phyloP scores from a whole-genome alignment of 2,113 vertebrate genomes.

The Anarhynchus alexandrinus region DNA sequence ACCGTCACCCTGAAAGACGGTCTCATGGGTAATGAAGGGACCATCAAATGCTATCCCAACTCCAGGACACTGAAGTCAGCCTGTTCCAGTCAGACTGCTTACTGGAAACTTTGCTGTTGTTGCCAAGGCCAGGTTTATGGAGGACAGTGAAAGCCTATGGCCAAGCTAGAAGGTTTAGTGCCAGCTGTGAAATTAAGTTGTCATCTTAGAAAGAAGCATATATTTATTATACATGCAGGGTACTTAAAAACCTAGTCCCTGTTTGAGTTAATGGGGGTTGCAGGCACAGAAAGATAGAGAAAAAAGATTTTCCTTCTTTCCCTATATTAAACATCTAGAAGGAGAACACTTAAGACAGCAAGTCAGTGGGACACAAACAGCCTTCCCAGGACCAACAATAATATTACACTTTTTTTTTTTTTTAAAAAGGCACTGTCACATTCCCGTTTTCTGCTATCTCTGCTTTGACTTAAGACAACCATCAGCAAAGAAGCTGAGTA shows the following conservation, averaged over 20 bases:
- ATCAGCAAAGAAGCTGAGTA: not conserved
- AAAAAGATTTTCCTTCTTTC: not conserved
- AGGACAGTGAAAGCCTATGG: not conserved
- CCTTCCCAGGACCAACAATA: not conserved
- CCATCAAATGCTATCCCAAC: not conserved
- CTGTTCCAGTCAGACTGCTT: conserved; percentile 31
- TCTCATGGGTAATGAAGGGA: not conserved
- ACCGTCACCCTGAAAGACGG: not conserved
- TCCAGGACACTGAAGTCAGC: conserved; percentile 15
- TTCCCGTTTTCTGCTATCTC: not conserved
- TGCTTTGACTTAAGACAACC: not conserved
- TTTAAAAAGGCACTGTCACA: not conserved
- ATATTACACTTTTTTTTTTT: not conserved
- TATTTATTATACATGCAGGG: not conserved
- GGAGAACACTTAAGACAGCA: not conserved
- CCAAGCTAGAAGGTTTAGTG: not conserved
- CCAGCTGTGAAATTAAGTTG: conserved; percentile 50
- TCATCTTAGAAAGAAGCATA: not conserved
- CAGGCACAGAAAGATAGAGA: not conserved
- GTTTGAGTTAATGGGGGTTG: not conserved
- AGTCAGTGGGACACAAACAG: not conserved
- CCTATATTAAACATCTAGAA: not conserved
- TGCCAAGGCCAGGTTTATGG: conserved; percentile 23
- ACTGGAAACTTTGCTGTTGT: conserved; percentile 38
- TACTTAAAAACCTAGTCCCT: not conserved